phyloP scores from a whole-genome alignment of 2,888 invertebrate species.

The Andrena chrysosceles region DNA sequence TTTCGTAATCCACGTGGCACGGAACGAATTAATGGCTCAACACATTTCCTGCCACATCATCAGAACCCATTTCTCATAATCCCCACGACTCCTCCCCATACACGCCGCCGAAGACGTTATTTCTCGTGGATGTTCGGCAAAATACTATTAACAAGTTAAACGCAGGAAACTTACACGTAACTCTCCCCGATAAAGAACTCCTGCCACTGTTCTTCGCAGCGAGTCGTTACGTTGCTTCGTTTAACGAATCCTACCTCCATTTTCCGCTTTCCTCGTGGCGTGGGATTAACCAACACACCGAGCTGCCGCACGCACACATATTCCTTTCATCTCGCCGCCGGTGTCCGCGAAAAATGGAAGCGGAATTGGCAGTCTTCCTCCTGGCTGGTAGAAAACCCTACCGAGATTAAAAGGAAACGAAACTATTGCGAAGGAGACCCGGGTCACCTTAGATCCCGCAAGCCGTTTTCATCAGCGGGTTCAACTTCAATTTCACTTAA shows the following conservation, averaged over 20 bases:
- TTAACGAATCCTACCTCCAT: conserved; percentile 21
- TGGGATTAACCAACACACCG: conserved; percentile 49
- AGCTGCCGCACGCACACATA: not conserved
- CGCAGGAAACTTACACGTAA: conserved; percentile 61
- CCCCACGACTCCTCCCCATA: too few species aligned
- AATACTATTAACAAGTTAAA: not conserved
- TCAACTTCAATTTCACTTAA: conserved; percentile 77
- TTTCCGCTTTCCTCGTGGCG: not conserved
- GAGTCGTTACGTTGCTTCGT: not conserved
- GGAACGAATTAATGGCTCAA: too few species aligned
- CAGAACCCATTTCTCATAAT: too few species aligned
- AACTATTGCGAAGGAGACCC: conserved; percentile 67
- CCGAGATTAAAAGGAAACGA: conserved; percentile 72
- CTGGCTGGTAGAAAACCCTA: conserved; percentile 27
- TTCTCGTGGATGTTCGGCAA: not conserved
- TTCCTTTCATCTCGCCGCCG: not conserved
- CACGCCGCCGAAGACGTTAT: not conserved
- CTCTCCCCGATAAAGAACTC: conserved; percentile 64
- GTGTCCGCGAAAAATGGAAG: conserved; percentile 30
- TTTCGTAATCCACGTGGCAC: too few species aligned
- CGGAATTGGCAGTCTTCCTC: conserved; percentile 41
- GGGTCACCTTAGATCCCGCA: conserved; percentile 58
- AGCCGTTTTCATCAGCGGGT: conserved; percentile 71
- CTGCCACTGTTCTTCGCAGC: not conserved
- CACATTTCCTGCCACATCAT: too few species aligned